These are phyloP conservation scores for Himalopsyche tibetana DNA, from an alignment of 2,888 invertebrate genomes.

Conservation along the genomic window DNA sequence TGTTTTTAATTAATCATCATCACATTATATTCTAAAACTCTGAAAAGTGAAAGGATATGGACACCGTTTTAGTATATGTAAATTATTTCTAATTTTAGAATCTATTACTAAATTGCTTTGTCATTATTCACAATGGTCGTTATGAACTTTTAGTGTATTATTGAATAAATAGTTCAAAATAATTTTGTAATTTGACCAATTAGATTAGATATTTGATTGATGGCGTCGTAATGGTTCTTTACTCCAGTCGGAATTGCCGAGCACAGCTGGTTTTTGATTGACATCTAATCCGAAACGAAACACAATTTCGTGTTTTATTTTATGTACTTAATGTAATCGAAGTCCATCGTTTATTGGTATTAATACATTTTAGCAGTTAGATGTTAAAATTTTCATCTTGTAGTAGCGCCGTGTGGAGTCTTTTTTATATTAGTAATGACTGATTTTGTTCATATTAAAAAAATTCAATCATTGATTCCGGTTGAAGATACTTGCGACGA, in stretches of 20 bases:
- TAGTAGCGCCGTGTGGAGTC: no score
- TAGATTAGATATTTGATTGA: constrained; percentile 12
- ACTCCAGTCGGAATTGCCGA: not conserved
- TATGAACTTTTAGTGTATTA: not conserved
- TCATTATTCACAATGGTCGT: not conserved
- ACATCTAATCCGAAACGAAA: no score
- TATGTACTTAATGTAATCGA: no score
- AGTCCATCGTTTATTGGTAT: no score
- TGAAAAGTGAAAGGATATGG: not conserved
- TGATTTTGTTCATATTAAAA: no score
- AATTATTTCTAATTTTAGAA: not conserved
- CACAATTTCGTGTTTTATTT: no score
- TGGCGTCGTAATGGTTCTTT: constrained; percentile 13
- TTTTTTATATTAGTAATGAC: no score
- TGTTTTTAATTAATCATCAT: not conserved
- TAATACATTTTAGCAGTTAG: no score
- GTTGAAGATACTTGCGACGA: no score
- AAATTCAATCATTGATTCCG: no score
- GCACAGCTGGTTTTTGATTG: constrained; percentile 19
- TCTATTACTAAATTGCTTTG: not conserved
- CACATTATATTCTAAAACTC: not conserved
- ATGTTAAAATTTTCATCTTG: no score
- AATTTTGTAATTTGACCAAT: constrained; percentile 13
- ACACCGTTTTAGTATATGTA: not conserved
- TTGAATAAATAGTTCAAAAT: not conserved